Base-by-base conservation (phyloP, 1,140 invertebrate species). In the Conus betulinus region DNA sequence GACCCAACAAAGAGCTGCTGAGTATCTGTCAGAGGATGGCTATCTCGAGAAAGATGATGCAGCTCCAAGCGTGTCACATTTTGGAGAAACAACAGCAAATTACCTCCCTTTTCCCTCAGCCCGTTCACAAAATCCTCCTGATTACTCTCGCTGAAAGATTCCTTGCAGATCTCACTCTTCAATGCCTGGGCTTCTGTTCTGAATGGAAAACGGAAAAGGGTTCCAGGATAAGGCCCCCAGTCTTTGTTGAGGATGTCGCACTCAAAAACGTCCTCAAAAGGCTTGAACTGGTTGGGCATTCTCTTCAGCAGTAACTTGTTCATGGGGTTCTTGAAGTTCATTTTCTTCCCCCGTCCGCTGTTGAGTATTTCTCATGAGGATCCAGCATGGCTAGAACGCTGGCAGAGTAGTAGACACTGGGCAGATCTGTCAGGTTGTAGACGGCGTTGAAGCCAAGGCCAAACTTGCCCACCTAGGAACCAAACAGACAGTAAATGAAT, bases 1-100 rank as follows among this genome's bases (percentile, higher is more conserved):
- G 13, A 10, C 25, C 88, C 79, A 57, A 71, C 60, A 25, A 90
- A 74, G n/a, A 91, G 20, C 2, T 88, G 84, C 17, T 39, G 27
- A 15, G 71, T 60, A 23, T 89, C 71, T 55, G 8, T n/a, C 23
- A 88, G 85, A 23, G 57, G 74, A 15, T 15, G 78, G 11, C 79
- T 84, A 3, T 87, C 57, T 76, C 81, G 53, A 71, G 88, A 53
- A 1, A 94, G 88, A 87, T 93, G 92, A 91, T 92, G 92, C 74
- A 94, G 88, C 85, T 91, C 88, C 71, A 95, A 86, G 81, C 87
- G 83, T 76, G 84, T 79, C 8, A 95, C 92, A 86, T 94, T 92
- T 88, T 94, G 94, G 11, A 93, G 93, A 87, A 95, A 95, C 13
- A 95, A n/a, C 5, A 95, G 88, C 51, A 94, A 39, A 67, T 91